These are phyloP conservation scores for Philhelius pedissequus DNA, from an alignment of 2,888 invertebrate genomes.

Conservation along the genomic window DNA sequence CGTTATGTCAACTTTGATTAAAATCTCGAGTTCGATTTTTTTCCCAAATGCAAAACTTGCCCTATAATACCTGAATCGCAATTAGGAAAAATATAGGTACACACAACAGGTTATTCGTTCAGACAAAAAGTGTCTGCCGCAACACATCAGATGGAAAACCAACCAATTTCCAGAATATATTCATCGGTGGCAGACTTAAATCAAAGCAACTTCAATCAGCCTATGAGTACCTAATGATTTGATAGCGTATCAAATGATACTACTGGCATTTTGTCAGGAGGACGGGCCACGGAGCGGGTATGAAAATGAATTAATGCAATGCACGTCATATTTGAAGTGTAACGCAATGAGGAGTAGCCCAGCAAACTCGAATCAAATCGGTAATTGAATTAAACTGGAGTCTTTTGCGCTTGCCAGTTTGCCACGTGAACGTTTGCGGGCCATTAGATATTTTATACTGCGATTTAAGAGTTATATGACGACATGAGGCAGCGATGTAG, in stretches of 20 bases:
- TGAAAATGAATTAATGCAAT: neutral
- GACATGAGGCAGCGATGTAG: neutral
- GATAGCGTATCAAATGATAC: constrained; percentile 65
- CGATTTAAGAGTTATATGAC: neutral
- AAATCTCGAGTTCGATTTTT: too few species aligned
- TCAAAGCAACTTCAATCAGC: constrained; percentile 19
- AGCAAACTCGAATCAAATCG: constrained; percentile 51
- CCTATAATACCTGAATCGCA: too few species aligned
- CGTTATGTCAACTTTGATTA: too few species aligned
- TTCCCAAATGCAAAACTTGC: too few species aligned
- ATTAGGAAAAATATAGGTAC: neutral
- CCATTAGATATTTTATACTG: constrained; percentile 17
- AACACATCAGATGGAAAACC: neutral
- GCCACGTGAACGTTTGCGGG: constrained; percentile 28
- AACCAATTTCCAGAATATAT: constrained; percentile 51
- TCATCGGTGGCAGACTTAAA: constrained; percentile 36
- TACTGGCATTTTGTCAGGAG: constrained; percentile 26
- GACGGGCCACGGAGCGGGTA: neutral
- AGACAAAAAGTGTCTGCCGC: constrained; percentile 13
- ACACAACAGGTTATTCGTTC: constrained; percentile 44
- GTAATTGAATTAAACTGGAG: constrained; percentile 55
- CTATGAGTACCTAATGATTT: constrained; percentile 66
- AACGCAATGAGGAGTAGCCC: constrained; percentile 41
- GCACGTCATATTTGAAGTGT: constrained; percentile 59
- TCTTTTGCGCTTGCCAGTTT: constrained; percentile 12